phyloP scores from a whole-genome alignment of 2,888 invertebrate species.

The Tenthredo amoena region DNA sequence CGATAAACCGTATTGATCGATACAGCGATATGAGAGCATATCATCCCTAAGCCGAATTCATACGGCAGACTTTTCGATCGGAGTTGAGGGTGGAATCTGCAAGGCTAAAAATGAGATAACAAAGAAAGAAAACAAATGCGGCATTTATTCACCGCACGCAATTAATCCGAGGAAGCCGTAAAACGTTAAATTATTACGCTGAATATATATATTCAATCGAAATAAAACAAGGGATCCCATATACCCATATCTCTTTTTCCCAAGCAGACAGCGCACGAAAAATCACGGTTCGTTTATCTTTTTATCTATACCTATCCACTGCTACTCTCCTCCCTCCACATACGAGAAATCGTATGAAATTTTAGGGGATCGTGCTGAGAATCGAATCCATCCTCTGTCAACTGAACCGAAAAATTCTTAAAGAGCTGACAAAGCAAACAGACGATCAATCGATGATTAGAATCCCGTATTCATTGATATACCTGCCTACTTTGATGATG shows the following conservation, averaged over 20 bases:
- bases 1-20: background rate
- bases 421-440: background rate
- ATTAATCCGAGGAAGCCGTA: slow-evolving; percentile 45
- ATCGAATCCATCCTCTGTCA: slow-evolving; percentile 13
- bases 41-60: background rate
- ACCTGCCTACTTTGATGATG: background rate
- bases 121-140: background rate
- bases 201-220: slow-evolving; percentile 34
- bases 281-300: slow-evolving; percentile 49
- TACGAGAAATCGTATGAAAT: slow-evolving; percentile 8
- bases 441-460: background rate
- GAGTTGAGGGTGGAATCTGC: background rate
- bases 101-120: background rate
- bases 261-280: background rate
- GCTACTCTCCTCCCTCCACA: background rate
- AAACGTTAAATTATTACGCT: slow-evolving; percentile 39
- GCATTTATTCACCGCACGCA: slow-evolving; percentile 34
- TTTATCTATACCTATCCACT: slow-evolving; percentile 12
- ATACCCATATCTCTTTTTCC: slow-evolving; percentile 1
- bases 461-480: background rate
- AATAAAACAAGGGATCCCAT: slow-evolving; percentile 35
- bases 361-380: background rate
- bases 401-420: background rate
- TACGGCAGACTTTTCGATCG: background rate
- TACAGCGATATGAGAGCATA: background rate